Conservation (phyloP, 2,797 vertebrate genomes). For the Spinibarbus caldwelli region DNA sequence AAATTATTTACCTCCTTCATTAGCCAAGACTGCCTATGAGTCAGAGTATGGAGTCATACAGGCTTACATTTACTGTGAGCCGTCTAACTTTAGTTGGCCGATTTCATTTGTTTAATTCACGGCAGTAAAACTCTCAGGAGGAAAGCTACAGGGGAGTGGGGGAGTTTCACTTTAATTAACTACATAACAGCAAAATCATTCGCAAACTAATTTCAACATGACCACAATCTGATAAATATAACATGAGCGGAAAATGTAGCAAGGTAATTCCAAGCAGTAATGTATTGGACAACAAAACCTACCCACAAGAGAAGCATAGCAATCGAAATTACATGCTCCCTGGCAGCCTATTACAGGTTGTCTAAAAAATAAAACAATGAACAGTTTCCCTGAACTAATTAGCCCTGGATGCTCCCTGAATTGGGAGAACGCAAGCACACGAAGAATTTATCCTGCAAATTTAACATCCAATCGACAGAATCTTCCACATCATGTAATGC, state of each 20-base stretch:
- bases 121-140: slow-evolving; percentile 22
- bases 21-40: neutral
- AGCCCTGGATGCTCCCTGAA: slow-evolving; percentile 51
- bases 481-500: slow-evolving; percentile 22
- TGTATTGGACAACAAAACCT: slow-evolving; percentile 42
- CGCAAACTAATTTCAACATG: slow-evolving; percentile 51
- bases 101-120: slow-evolving; percentile 27
- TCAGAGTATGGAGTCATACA: slow-evolving; percentile 5
- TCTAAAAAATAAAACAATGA: slow-evolving; percentile 61
- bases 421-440: slow-evolving; percentile 40
- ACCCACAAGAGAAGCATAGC: slow-evolving; percentile 52
- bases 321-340: slow-evolving; percentile 58
- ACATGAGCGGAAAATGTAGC: slow-evolving; percentile 29
- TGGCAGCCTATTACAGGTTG: slow-evolving; percentile 47
- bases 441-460: slow-evolving; percentile 44
- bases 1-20: neutral
- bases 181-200: slow-evolving; percentile 40
- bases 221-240: slow-evolving; percentile 54
- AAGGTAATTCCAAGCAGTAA: slow-evolving; percentile 45
- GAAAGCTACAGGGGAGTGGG: slow-evolving; percentile 17
- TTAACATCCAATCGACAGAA: slow-evolving; percentile 1
- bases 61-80: neutral
- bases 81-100: neutral
- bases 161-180: slow-evolving; percentile 56
- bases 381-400: slow-evolving; percentile 60